These are phyloP conservation scores for Rhynchomys soricoides DNA, from an alignment of 2,113 vertebrate species.

Conservation along the genomic window DNA sequence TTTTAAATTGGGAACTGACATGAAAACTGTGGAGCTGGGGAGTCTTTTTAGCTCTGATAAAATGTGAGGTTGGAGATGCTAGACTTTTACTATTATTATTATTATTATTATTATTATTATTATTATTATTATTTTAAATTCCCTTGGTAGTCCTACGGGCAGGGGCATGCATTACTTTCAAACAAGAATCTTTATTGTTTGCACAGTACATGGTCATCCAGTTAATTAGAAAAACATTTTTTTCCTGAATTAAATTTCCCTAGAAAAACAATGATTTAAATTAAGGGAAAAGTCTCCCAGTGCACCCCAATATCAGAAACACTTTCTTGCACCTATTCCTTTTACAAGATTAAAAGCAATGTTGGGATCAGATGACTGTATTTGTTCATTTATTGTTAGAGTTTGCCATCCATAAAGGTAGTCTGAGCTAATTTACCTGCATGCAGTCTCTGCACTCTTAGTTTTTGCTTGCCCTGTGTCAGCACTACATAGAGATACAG, in stretches of 20 bases:
- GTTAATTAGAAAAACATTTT: constrained; percentile 84
- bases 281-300: constrained; percentile 64
- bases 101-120: too few species aligned
- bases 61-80: constrained; percentile 64
- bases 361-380: neutral
- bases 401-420: constrained; percentile 25
- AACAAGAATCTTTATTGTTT: constrained; percentile 85
- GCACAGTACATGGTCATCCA: constrained; percentile 79
- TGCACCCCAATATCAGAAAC: constrained; percentile 23
- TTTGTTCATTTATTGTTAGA: constrained; percentile 32
- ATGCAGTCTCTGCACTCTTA: neutral
- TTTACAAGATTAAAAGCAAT: constrained; percentile 59
- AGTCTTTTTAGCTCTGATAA: constrained; percentile 81
- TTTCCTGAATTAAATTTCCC: constrained; percentile 80
- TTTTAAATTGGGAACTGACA: constrained; percentile 71
- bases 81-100: too few species aligned
- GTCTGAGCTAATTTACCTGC: neutral
- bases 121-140: constrained; percentile 79
- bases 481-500: neutral
- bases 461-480: neutral
- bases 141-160: constrained; percentile 78
- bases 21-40: constrained; percentile 71
- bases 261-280: constrained; percentile 82
- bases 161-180: constrained; percentile 78
- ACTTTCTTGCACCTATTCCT: constrained; percentile 37